Conservation (phyloP, 1,140 invertebrate species). For the Diuraphis noxia region DNA sequence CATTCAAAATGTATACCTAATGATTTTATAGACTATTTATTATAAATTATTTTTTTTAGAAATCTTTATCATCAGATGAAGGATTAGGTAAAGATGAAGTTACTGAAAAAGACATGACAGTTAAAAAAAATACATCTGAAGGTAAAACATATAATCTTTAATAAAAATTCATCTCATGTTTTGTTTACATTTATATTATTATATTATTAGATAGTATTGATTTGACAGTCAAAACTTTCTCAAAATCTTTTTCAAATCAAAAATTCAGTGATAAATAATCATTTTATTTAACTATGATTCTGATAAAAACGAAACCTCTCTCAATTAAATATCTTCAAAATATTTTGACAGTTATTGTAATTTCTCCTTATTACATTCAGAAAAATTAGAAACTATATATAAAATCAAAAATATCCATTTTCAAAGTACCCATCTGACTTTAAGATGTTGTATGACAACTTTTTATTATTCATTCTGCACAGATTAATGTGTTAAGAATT, state of each 20-base stretch:
- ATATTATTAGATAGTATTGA: not conserved
- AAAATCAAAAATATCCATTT: too few relatives aligned
- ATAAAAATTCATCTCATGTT: not conserved
- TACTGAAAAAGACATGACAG: conserved; percentile 46
- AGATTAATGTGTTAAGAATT: not conserved
- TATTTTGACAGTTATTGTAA: too few relatives aligned
- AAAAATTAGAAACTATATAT: too few relatives aligned
- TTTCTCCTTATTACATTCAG: too few relatives aligned
- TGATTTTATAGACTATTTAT: not conserved
- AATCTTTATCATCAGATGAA: conserved; percentile 56
- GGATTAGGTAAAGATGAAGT: conserved; percentile 55
- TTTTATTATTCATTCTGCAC: not conserved
- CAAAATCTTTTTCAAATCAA: too few relatives aligned
- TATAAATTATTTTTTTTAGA: conserved; percentile 48
- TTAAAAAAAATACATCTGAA: not conserved
- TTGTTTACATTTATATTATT: not conserved
- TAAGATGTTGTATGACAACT: not conserved
- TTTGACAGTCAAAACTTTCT: too few relatives aligned
- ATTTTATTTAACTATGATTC: too few relatives aligned
- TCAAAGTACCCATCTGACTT: too few relatives aligned
- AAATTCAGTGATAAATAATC: too few relatives aligned
- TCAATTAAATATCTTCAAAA: too few relatives aligned
- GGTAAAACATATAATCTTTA: not conserved
- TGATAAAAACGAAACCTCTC: too few relatives aligned
- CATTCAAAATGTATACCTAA: too few relatives aligned